Base-by-base conservation (phyloP, 1,140 invertebrate species). In the Caerostris extrusa region DNA sequence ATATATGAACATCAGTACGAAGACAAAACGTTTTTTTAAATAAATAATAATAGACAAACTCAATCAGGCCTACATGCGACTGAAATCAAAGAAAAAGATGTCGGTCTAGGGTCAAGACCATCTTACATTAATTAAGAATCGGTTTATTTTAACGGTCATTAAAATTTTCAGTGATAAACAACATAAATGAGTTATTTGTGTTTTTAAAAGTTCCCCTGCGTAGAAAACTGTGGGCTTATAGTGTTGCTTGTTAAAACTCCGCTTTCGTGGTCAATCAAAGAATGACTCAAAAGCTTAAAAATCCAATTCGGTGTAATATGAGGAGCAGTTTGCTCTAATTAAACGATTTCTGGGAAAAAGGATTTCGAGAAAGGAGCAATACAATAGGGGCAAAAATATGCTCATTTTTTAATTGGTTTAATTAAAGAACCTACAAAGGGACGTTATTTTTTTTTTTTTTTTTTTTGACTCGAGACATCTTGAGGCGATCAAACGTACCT, bases 401-500 rank as follows among this genome's bases (percentile, higher is more conserved):
- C 34, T 81, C 69, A 17, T 82, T 81, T 82, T 81, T 58, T 91
- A 91, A 91, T 91, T 91, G 69, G 69, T 82, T 91, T 81, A 91
- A 91, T 91, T 91, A 81, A 91, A 82, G 69, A 60, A 60, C 57
- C 67, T 50, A 64, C 60, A 88, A 88, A 88, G 60, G 56, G 89
- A 81, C 53, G 55, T 14, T 34, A 61, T 87, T 34, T 1, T 55
- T 17, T 17, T 69, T 61, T 55, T 67, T 89, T 89, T 87, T 89
- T 77, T 77, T 34, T 34, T 53, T 53, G 34, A 19, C 7, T 56
- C 61, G n/a, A 61, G 14, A 19, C 58, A 82, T 83, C 82, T 83
- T 58, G 56, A 89, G 61, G 61, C 50, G 56, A 89, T 89, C 64
- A n/a, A 89, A 69, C 50, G 12, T 69, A 53, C 61, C 87, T 89